Conservation (phyloP, 2,888 invertebrate genomes). For the Villa cingulata region DNA sequence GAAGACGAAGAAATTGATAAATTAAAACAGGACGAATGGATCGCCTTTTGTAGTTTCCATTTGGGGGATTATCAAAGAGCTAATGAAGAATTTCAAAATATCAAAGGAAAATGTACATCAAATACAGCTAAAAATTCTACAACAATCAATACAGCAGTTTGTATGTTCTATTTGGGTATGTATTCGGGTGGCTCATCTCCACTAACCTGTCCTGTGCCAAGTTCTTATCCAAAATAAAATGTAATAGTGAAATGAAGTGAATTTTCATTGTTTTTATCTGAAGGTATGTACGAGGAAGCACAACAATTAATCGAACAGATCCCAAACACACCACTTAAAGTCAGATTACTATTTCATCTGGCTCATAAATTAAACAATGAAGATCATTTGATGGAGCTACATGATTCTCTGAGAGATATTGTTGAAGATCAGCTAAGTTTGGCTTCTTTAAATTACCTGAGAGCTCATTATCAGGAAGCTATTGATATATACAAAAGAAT, state of each 20-base stretch:
- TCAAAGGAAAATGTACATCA: conserved; percentile 41
- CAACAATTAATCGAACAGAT: conserved; percentile 52
- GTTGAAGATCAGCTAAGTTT: conserved; percentile 90
- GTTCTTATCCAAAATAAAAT: not conserved
- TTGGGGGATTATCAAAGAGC: conserved; percentile 83
- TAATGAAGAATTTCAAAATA: conserved; percentile 52
- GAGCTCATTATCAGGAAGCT: conserved; percentile 96
- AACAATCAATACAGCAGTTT: conserved; percentile 74
- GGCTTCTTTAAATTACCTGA: conserved; percentile 89
- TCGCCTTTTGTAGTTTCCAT: conserved; percentile 92
- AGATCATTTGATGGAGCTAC: conserved; percentile 64
- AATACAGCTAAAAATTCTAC: conserved; percentile 53
- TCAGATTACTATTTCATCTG: conserved; percentile 78
- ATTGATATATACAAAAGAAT: conserved; percentile 95
- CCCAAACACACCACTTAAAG: conserved; percentile 50
- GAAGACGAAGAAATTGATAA: conserved; percentile 22
- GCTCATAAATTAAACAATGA: conserved; percentile 89
- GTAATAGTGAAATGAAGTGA: not conserved
- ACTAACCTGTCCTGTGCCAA: too few relatives aligned
- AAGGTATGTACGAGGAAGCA: conserved; percentile 50
- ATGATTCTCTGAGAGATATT: conserved; percentile 71
- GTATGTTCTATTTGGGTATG: conserved; percentile 81
- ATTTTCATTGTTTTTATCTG: not conserved
- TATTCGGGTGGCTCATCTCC: too few relatives aligned
- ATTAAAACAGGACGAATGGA: conserved; percentile 59